Percentiles rank a stretch among this genome's conserved stretches.
Conservation (phyloP, 1,140 invertebrate genomes). For the Papilio xuthus region DNA sequence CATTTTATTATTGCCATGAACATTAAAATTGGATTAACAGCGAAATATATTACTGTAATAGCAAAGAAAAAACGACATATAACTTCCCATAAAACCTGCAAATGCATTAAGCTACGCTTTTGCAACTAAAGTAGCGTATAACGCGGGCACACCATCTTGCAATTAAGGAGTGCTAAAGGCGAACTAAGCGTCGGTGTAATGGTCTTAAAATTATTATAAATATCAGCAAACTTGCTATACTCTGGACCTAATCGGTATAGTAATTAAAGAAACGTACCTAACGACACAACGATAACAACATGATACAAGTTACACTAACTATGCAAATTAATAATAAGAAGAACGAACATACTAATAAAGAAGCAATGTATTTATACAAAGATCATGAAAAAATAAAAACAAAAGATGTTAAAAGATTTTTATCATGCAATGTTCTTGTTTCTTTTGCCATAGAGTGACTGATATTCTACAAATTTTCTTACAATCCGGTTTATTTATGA, state of each 20-base stretch:
- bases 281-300: slow-evolving; percentile 13
- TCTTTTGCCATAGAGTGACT: neutral
- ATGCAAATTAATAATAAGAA: slow-evolving; percentile 28
- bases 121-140: slow-evolving; percentile 19
- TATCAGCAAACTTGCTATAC: slow-evolving; percentile 36
- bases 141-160: slow-evolving; percentile 23
- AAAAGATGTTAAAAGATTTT: neutral
- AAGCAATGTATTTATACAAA: slow-evolving; percentile 1
- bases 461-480: neutral
- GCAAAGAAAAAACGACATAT: neutral
- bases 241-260: slow-evolving; percentile 46
- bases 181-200: slow-evolving; percentile 41
- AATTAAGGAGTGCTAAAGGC: slow-evolving; percentile 42
- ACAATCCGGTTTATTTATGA: neutral
- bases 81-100: slow-evolving; percentile 10
- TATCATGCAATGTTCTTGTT: neutral
- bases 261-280: slow-evolving; percentile 44
- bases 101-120: slow-evolving; percentile 21
- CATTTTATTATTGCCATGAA: neutral
- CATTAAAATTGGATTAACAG: neutral
- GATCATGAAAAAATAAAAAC: neutral
- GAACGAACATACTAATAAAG: slow-evolving; percentile 1
- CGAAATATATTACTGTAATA: neutral
- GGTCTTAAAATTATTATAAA: slow-evolving; percentile 51
- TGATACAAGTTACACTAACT: slow-evolving; percentile 19